Percentiles rank a stretch among this genome's conserved stretches.
Conservation (phyloP, 2,113 vertebrate species). For the Mola mola region DNA sequence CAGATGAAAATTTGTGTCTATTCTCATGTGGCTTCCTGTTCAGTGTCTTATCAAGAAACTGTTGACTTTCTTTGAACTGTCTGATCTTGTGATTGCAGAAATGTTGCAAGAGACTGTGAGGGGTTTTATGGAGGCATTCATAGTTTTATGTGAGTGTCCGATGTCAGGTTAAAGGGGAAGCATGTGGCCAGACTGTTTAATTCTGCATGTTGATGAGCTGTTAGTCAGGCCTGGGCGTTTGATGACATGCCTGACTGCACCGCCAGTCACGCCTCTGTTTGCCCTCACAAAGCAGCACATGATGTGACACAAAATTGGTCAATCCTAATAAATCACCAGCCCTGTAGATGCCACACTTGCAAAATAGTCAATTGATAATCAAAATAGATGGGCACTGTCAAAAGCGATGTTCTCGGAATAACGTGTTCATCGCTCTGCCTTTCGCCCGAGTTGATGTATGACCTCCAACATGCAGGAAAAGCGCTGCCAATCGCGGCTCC, state of each 20-base stretch:
- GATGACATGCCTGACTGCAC: conserved; percentile 74
- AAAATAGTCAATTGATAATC: conserved; percentile 70
- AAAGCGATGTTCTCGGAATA: conserved; percentile 64
- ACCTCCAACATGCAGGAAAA: conserved; percentile 56
- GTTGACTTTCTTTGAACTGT: conserved; percentile 49
- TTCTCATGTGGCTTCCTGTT: conserved; percentile 52
- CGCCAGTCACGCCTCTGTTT: conserved; percentile 72
- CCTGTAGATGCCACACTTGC: conserved; percentile 59
- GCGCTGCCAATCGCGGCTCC: conserved; percentile 21
- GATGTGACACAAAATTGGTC: conserved; percentile 75
- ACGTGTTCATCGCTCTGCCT: conserved; percentile 67
- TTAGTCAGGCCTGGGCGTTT: conserved; percentile 72
- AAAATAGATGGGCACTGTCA: conserved; percentile 76
- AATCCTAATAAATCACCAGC: conserved; percentile 71
- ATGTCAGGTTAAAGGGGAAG: conserved; percentile 44
- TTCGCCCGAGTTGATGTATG: conserved; percentile 59
- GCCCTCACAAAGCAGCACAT: conserved; percentile 64
- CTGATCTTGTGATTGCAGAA: conserved; percentile 35
- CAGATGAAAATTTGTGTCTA: conserved; percentile 40
- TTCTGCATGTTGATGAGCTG: conserved; percentile 73
- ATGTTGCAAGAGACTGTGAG: conserved; percentile 30
- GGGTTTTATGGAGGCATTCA: conserved; percentile 25
- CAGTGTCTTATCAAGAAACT: conserved; percentile 54
- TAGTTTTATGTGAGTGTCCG: conserved; percentile 56
- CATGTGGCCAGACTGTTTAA: conserved; percentile 63